Percentiles rank a stretch among this genome's conserved stretches.
phyloP scores from a whole-genome alignment of 2,888 invertebrate genomes.

The Ceriagrion tenellum region DNA sequence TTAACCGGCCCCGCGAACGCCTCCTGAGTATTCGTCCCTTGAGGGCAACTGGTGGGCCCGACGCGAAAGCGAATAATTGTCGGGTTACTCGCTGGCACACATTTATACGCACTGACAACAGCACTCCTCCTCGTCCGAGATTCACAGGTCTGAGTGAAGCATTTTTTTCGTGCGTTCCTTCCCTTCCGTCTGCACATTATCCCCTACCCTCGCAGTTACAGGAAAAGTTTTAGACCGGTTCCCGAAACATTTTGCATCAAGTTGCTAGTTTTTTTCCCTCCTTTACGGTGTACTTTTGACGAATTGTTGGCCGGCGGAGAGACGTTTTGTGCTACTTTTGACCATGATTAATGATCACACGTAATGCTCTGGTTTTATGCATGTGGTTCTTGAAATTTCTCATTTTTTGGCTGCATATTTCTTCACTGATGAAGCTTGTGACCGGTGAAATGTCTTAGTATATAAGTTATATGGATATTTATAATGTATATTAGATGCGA shows the following conservation, averaged over 20 bases:
- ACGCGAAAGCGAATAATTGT: conserved; percentile 5
- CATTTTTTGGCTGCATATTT: too few relatives aligned
- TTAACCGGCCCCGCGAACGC: neutral
- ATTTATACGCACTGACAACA: neutral
- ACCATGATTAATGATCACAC: neutral
- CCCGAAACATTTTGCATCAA: neutral
- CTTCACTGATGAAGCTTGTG: too few relatives aligned
- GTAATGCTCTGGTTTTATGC: neutral
- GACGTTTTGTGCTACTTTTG: neutral
- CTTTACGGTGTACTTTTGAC: neutral
- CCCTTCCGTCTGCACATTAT: neutral
- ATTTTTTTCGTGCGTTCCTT: neutral
- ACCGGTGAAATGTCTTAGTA: too few relatives aligned
- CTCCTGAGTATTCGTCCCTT: neutral
- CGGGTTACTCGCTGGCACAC: neutral
- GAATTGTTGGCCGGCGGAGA: neutral
- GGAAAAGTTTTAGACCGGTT: neutral
- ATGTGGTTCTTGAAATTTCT: neutral
- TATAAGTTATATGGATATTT: too few relatives aligned
- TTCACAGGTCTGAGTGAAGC: neutral
- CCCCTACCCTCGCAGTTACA: neutral
- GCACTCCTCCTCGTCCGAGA: neutral
- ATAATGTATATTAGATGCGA: too few relatives aligned
- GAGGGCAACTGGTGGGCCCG: neutral
- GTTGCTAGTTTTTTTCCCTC: neutral